These are phyloP conservation scores for Anguilla megastoma DNA, from an alignment of 2,797 vertebrate genomes.

Conservation along the genomic window DNA sequence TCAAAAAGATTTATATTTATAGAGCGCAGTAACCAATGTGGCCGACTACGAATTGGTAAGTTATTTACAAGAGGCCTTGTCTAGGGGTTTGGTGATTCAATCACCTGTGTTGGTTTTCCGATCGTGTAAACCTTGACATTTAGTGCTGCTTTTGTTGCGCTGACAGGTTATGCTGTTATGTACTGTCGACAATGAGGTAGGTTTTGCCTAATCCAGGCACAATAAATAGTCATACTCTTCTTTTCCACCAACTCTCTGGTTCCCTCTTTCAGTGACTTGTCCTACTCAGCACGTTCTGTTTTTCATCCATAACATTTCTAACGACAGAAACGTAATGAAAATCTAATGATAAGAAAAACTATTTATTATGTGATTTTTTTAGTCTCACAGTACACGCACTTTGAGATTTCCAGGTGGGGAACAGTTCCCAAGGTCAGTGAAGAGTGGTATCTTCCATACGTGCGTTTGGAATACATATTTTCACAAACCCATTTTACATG, in stretches of 20 bases:
- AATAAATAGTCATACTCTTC: not conserved
- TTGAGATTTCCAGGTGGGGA: not conserved
- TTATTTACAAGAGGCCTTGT: not conserved
- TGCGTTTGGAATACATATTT: too few species aligned
- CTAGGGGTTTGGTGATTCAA: not conserved
- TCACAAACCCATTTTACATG: too few species aligned
- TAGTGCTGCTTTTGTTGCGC: not conserved
- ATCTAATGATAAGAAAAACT: not conserved
- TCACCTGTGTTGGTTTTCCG: not conserved
- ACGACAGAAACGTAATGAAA: not conserved
- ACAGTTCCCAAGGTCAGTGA: not conserved
- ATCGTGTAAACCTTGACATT: not conserved
- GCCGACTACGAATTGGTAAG: not conserved
- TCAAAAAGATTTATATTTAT: not conserved
- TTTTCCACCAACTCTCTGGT: not conserved
- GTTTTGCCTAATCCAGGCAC: too few species aligned
- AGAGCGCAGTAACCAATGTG: not conserved
- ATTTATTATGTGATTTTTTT: not conserved
- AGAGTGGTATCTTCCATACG: not conserved
- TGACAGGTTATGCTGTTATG: not conserved
- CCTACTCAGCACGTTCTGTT: not conserved
- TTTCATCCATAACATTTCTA: not conserved
- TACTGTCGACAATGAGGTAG: not conserved
- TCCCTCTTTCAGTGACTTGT: not conserved
- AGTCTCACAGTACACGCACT: not conserved